A percentile compares a stretch with the other conserved stretches of the same genome.
These are phyloP conservation scores for Zosterops japonicus DNA, from an alignment of 2,113 vertebrate species.

Conservation along the genomic window DNA sequence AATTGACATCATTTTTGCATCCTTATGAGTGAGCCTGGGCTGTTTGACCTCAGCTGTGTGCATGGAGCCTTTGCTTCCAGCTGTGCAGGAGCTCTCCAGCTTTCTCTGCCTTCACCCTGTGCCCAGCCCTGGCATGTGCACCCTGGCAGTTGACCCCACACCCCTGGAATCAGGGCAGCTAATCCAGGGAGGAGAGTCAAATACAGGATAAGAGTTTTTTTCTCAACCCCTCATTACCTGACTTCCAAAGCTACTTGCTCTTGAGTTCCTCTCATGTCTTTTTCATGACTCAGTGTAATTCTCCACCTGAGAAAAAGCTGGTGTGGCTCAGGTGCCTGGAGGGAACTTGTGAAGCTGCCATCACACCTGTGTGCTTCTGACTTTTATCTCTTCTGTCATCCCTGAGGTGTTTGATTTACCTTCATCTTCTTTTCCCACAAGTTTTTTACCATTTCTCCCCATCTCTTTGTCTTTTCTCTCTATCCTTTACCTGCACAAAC, in stretches of 20 bases:
- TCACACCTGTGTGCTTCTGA: background rate
- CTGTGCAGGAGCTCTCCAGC: constrained; percentile 10
- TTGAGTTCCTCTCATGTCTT: rapidly evolving
- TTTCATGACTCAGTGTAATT: background rate
- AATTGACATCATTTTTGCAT: constrained; percentile 28
- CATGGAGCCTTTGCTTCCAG: background rate
- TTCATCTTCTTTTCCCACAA: background rate
- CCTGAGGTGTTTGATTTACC: background rate
- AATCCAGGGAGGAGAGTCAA: background rate
- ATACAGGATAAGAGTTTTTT: background rate
- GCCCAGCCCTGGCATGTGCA: background rate
- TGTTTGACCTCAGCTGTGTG: background rate
- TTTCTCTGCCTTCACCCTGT: background rate
- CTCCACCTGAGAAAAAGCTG: background rate
- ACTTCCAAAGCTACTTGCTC: background rate
- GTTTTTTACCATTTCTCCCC: background rate
- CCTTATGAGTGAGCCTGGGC: background rate
- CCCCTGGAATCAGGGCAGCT: rapidly evolving
- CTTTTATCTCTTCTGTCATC: background rate
- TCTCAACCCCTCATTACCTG: background rate
- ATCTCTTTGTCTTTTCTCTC: background rate
- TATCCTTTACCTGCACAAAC: background rate
- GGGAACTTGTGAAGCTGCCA: background rate
- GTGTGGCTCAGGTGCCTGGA: background rate
- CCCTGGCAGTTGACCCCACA: background rate